Evolutionary conservation across 2,888 invertebrate species (phyloP).

Genomic region (Chrysopilus asiliformis): DNA sequence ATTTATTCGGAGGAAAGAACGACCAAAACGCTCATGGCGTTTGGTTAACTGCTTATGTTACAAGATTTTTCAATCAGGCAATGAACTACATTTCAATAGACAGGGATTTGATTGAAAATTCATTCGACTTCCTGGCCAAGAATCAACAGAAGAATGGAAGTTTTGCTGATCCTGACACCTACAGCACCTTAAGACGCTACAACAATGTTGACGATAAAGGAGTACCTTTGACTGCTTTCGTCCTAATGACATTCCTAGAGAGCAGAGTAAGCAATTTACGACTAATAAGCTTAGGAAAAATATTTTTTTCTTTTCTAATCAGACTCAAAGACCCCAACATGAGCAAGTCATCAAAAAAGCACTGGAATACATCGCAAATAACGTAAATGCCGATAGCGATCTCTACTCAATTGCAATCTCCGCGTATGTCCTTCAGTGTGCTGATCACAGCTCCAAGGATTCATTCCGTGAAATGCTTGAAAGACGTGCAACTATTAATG

Average conservation of each 20-base stretch:
- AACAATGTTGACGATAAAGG: constrained; percentile 39
- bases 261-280: constrained; percentile 38
- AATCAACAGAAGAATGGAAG: constrained; percentile 57
- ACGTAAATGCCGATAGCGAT: constrained; percentile 47
- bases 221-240: constrained; percentile 65
- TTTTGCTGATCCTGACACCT: constrained; percentile 60
- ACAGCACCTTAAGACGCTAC: background rate
- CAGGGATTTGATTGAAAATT: constrained; percentile 46
- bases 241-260: constrained; percentile 60
- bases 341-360: constrained; percentile 60
- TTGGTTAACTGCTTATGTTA: constrained; percentile 77
- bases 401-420: constrained; percentile 65
- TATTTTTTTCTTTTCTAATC: constrained; percentile 3
- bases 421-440: constrained; percentile 60
- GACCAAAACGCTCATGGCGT: constrained; percentile 51
- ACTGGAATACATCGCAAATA: constrained; percentile 56
- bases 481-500: constrained; percentile 39
- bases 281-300: too few relatives aligned
- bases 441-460: constrained; percentile 55
- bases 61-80: constrained; percentile 63
- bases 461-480: constrained; percentile 48
- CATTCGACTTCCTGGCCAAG: constrained; percentile 55
- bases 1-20: too few relatives aligned
- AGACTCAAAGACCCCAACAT: constrained; percentile 31
- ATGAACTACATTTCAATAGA: constrained; percentile 57